Evolutionary conservation across 2,797 vertebrate species (phyloP).

Genomic region (Cuniculus paca): DNA sequence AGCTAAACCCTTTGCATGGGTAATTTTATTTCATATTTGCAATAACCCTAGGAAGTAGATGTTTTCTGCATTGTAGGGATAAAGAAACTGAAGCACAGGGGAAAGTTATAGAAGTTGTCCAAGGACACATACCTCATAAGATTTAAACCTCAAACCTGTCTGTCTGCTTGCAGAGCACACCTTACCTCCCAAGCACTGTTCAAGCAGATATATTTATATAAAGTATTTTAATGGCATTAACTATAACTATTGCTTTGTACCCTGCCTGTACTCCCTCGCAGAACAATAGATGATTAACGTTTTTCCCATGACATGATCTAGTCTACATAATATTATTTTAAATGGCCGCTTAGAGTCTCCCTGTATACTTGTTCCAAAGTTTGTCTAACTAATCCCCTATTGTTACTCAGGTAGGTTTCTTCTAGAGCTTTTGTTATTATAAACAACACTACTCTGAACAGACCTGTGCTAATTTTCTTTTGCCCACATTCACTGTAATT

Average conservation of each 20-base stretch:
- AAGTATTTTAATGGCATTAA: not conserved
- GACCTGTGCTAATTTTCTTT: constrained; percentile 31
- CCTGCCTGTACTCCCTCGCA: not conserved
- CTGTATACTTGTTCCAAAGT: not conserved
- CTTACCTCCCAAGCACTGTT: not conserved
- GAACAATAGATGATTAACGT: not conserved
- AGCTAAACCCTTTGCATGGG: no score
- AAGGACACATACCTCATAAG: not conserved
- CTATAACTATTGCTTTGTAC: not conserved
- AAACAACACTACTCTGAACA: constrained; percentile 45
- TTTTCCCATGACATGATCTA: not conserved
- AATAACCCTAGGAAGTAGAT: not conserved
- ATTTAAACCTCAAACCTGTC: not conserved
- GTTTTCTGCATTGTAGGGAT: not conserved
- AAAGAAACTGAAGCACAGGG: not conserved
- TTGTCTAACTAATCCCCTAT: constrained; percentile 69
- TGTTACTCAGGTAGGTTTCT: not conserved
- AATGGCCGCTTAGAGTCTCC: constrained; percentile 7
- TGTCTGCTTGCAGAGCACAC: not conserved
- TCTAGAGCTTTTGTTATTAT: constrained; percentile 70
- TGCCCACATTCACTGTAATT: constrained; percentile 13
- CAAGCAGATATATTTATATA: not conserved
- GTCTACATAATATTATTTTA: constrained; percentile 21
- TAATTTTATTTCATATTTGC: not conserved
- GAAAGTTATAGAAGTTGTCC: not conserved